Evolutionary conservation across 2,797 vertebrate genomes (phyloP).

Genomic region (Linurgus olivaceus): DNA sequence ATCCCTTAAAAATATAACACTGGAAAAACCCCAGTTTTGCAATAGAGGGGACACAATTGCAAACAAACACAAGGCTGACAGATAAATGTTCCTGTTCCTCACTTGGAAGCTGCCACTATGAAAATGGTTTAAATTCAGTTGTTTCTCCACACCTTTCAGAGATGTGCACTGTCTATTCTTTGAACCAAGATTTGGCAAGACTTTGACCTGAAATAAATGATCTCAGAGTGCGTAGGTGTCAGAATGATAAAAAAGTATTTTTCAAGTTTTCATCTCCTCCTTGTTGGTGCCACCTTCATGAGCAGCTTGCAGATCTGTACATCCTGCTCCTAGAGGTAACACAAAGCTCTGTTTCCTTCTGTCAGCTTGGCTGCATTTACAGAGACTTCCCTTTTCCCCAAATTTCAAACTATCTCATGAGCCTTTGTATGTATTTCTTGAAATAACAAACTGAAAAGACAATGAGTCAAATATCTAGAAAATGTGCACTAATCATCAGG

Average conservation of each 20-base stretch:
- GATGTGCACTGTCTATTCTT: neutral
- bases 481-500: neutral
- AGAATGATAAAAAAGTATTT: neutral
- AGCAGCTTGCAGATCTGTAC: neutral
- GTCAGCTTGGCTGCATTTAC: neutral
- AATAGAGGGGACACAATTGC: neutral
- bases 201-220: neutral
- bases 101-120: neutral
- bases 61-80: neutral
- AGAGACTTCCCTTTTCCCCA: neutral
- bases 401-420: neutral
- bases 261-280: neutral
- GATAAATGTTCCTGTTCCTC: neutral
- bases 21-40: neutral
- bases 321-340: neutral
- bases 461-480: neutral
- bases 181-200: neutral
- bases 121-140: neutral
- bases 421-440: neutral
- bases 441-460: neutral
- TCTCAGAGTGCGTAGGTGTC: neutral
- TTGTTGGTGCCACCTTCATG: neutral
- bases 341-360: neutral
- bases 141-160: neutral
- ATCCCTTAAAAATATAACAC: neutral